Conservation (phyloP, 2,113 vertebrate species). For the Willisornis vidua region DNA sequence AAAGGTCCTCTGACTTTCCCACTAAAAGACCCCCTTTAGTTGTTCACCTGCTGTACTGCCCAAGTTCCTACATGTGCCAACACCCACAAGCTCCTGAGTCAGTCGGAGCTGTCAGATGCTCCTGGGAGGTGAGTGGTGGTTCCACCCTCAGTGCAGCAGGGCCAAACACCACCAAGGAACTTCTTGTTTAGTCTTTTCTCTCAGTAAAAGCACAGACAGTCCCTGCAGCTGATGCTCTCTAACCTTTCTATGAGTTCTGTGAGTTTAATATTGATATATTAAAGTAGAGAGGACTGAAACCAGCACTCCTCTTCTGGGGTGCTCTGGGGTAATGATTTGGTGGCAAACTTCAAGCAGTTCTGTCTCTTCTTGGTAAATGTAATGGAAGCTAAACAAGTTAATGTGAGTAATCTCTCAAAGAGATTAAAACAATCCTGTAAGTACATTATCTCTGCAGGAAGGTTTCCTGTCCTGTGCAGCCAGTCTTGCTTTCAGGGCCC, state of each 20-base stretch:
- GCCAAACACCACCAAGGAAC: not conserved
- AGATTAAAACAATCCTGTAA: slow-evolving; percentile 49
- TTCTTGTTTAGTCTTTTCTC: not conserved
- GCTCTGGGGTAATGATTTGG: not conserved
- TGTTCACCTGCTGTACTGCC: not conserved
- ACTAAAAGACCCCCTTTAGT: not conserved
- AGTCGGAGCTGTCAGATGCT: not conserved
- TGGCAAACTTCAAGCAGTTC: not conserved
- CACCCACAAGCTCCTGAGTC: not conserved
- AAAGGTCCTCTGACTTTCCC: not conserved
- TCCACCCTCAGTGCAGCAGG: not conserved
- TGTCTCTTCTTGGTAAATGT: slow-evolving; percentile 22
- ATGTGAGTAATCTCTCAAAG: slow-evolving; percentile 39
- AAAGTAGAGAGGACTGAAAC: not conserved
- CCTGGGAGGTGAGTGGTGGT: not conserved
- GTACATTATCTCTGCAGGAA: slow-evolving; percentile 20
- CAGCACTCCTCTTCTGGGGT: not conserved
- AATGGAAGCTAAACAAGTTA: slow-evolving; percentile 34
- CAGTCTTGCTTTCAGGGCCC: not conserved
- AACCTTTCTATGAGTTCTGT: not conserved
- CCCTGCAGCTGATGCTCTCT: not conserved
- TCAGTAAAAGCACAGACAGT: not conserved
- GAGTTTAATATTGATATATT: not conserved
- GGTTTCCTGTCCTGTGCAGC: slow-evolving; percentile 16
- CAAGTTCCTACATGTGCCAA: not conserved